Percentiles rank a stretch among this genome's conserved stretches.
Evolutionary conservation across 2,888 invertebrate species (phyloP).

Genomic region (Eupithecia dodoneata): DNA sequence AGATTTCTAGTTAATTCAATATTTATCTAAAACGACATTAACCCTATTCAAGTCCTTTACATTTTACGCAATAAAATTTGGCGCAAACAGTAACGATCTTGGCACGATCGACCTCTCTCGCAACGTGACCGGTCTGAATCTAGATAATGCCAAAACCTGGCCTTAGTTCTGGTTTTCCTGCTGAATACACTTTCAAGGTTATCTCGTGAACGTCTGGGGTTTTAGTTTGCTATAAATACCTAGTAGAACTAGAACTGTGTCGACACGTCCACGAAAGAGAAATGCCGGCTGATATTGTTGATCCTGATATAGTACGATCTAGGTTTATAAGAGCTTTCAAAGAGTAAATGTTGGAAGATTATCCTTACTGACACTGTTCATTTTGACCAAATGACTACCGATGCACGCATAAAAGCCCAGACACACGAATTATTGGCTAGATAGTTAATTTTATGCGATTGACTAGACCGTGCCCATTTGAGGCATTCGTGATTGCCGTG

Average conservation of each 20-base stretch:
- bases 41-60: not conserved
- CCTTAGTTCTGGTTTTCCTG: constrained; percentile 33
- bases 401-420: not conserved
- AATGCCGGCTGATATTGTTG: not conserved
- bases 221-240: constrained; percentile 1
- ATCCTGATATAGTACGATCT: not conserved
- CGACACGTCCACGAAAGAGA: constrained; percentile 10
- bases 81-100: constrained; percentile 30
- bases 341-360: not conserved
- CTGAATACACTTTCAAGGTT: constrained; percentile 23
- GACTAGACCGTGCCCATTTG: constrained; percentile 63
- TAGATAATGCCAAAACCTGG: constrained; percentile 43
- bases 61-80: constrained; percentile 4
- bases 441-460: constrained; percentile 63
- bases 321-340: constrained; percentile 1
- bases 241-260: not conserved
- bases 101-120: constrained; percentile 56
- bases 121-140: constrained; percentile 55
- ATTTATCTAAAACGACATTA: not conserved
- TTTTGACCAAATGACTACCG: not conserved
- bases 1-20: not conserved
- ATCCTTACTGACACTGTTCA: not conserved
- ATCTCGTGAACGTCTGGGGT: constrained; percentile 5
- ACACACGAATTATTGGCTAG: constrained; percentile 52
- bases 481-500: constrained; percentile 71